phyloP scores from a whole-genome alignment of 1,140 invertebrate genomes.

The Trissolcus basalis region DNA sequence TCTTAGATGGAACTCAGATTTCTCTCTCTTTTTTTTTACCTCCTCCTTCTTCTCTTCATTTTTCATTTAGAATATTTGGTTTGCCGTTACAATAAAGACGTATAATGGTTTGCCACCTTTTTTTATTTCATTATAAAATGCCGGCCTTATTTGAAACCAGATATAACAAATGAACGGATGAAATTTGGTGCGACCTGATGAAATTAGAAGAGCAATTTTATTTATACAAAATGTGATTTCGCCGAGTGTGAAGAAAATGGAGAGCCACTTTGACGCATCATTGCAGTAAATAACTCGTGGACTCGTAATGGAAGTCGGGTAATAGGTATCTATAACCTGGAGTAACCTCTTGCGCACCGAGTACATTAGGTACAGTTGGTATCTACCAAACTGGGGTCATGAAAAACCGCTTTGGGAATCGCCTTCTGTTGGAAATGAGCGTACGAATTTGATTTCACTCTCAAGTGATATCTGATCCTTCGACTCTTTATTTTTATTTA shows the following conservation, averaged over 20 bases:
- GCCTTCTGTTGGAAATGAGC: slow-evolving; percentile 26
- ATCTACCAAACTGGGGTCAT: slow-evolving; percentile 28
- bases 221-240: slow-evolving; percentile 20
- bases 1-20: too few relatives aligned
- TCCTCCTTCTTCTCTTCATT: too few relatives aligned
- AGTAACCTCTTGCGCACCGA: slow-evolving; percentile 15
- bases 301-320: slow-evolving; percentile 40
- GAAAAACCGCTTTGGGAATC: slow-evolving; percentile 41
- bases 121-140: too few relatives aligned
- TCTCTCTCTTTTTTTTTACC: too few relatives aligned
- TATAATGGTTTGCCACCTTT: too few relatives aligned
- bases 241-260: slow-evolving; percentile 13
- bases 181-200: neutral
- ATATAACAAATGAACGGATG: too few relatives aligned
- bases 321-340: slow-evolving; percentile 27
- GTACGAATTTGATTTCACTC: slow-evolving; percentile 26
- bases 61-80: too few relatives aligned
- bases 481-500: neutral
- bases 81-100: too few relatives aligned
- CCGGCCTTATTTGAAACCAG: too few relatives aligned
- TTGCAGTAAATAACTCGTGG: slow-evolving; percentile 31
- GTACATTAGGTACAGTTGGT: slow-evolving; percentile 19
- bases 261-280: slow-evolving; percentile 39
- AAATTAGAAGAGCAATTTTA: neutral
- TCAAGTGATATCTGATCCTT: slow-evolving; percentile 1